Evolutionary conservation across 2,888 invertebrate genomes (phyloP).

Genomic region (Cetonia aurata): DNA sequence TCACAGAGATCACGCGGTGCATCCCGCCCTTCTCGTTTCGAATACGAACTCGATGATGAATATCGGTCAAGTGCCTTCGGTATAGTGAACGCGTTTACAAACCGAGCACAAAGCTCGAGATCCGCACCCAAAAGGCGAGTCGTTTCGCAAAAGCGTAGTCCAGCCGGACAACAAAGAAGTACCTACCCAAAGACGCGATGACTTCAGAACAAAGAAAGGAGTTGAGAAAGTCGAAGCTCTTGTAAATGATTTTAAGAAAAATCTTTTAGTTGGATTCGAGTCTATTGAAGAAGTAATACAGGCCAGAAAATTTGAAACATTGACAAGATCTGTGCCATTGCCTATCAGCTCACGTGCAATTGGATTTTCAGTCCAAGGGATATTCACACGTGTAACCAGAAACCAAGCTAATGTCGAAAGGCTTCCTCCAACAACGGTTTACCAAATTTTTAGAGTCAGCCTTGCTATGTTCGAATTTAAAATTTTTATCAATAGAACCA

Average conservation of each 20-base stretch:
- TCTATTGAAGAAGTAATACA: background rate
- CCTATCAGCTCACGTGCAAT: background rate
- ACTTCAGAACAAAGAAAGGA: background rate
- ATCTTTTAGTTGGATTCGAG: background rate
- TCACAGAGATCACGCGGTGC: too few relatives aligned
- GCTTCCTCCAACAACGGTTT: too few relatives aligned
- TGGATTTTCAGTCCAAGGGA: background rate
- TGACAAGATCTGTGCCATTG: background rate
- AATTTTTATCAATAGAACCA: background rate
- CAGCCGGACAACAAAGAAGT: too few relatives aligned
- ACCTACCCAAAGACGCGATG: too few relatives aligned
- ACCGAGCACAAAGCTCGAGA: too few relatives aligned
- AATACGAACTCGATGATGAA: too few relatives aligned
- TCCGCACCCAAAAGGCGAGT: too few relatives aligned
- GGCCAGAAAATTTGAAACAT: background rate
- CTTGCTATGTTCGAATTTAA: background rate
- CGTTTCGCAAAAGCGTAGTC: too few relatives aligned
- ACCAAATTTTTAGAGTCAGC: background rate
- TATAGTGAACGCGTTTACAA: too few relatives aligned
- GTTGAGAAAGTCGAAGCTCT: background rate
- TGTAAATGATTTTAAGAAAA: background rate
- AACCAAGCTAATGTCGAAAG: background rate
- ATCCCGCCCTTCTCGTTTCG: too few relatives aligned
- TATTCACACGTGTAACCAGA: background rate
- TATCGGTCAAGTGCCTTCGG: too few relatives aligned